These are phyloP conservation scores for Frankliniella fusca DNA, from an alignment of 2,888 invertebrate species.

Conservation along the genomic window DNA sequence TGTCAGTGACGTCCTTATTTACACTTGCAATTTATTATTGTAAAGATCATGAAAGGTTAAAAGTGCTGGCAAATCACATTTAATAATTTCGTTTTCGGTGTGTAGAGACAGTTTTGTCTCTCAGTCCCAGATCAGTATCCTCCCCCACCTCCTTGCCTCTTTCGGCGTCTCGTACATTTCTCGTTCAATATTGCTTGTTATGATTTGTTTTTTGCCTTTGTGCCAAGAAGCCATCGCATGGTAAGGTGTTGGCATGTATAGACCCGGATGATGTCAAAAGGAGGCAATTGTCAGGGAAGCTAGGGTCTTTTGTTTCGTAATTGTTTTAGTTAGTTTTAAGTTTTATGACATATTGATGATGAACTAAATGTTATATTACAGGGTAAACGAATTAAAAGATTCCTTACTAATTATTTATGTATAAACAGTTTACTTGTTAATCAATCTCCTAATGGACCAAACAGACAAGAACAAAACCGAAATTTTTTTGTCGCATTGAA, in stretches of 20 bases:
- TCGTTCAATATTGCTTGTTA: slow-evolving; percentile 5
- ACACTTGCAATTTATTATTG: slow-evolving; percentile 20
- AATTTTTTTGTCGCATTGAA: slow-evolving; percentile 13
- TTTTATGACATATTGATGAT: slow-evolving; percentile 25
- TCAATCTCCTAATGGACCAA: slow-evolving; percentile 26
- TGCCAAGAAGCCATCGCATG: slow-evolving; percentile 24
- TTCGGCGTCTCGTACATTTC: background rate
- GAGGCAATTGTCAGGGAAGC: background rate
- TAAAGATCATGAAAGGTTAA: slow-evolving; percentile 7
- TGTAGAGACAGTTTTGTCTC: slow-evolving; percentile 20
- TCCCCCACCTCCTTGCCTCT: slow-evolving; percentile 19
- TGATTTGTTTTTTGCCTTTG: slow-evolving; percentile 10
- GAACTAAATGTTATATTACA: slow-evolving; percentile 27
- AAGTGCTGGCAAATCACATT: slow-evolving; percentile 23
- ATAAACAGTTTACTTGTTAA: slow-evolving; percentile 27
- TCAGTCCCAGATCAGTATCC: slow-evolving; percentile 9
- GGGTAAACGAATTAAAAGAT: slow-evolving; percentile 26
- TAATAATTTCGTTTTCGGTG: background rate
- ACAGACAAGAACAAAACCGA: slow-evolving; percentile 8
- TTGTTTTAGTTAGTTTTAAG: slow-evolving; percentile 27
- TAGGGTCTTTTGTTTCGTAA: slow-evolving; percentile 22
- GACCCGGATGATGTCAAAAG: background rate
- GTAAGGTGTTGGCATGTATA: slow-evolving; percentile 1
- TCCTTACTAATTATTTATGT: slow-evolving; percentile 27
- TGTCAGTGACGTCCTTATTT: slow-evolving; percentile 17